phyloP scores from a whole-genome alignment of 2,113 vertebrate species.

The Sinocyclocheilus anshuiensis region DNA sequence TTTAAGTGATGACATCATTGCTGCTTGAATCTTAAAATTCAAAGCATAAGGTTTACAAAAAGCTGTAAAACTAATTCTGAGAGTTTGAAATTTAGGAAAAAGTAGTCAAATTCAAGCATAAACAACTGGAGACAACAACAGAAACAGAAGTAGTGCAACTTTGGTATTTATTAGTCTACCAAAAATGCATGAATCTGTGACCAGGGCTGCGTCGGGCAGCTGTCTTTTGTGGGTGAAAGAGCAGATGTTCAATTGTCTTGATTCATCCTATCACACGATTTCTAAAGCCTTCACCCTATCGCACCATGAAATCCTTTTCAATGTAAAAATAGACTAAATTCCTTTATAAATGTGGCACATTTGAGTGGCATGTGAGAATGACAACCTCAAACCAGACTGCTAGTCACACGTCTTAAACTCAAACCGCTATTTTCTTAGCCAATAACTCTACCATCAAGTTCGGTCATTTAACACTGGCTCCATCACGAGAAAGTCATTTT shows the following conservation, averaged over 20 bases:
- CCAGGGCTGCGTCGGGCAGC: slow-evolving; percentile 46
- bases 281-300: slow-evolving; percentile 36
- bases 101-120: background rate
- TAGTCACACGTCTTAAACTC: background rate
- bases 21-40: background rate
- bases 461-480: background rate
- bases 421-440: background rate
- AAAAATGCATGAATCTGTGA: background rate
- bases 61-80: background rate
- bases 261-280: slow-evolving; percentile 41
- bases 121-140: background rate
- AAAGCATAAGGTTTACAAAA: background rate
- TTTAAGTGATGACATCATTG: background rate
- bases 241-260: slow-evolving; percentile 75
- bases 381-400: slow-evolving; percentile 36
- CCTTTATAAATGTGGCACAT: slow-evolving; percentile 47
- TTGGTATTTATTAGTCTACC: background rate
- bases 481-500: slow-evolving; percentile 21
- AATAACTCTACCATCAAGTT: background rate
- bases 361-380: slow-evolving; percentile 14
- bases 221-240: slow-evolving; percentile 61
- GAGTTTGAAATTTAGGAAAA: background rate
- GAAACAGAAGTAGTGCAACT: background rate
- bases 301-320: slow-evolving; percentile 71
- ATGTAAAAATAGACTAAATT: slow-evolving; percentile 8